phyloP scores from a whole-genome alignment of 2,888 invertebrate genomes.

The Drosophila quinaria region DNA sequence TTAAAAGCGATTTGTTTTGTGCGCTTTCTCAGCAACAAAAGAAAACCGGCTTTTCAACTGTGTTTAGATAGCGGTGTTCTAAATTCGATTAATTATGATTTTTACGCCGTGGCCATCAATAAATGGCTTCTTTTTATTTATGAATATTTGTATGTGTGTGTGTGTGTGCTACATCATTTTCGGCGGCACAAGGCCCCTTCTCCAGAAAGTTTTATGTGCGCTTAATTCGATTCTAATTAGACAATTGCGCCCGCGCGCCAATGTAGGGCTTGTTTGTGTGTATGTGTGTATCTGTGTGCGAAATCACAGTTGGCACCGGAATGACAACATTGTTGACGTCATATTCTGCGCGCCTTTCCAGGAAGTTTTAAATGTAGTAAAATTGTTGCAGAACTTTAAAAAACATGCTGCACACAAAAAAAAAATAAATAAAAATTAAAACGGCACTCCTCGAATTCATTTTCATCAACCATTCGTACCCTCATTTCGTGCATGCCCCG shows the following conservation, averaged over 20 bases:
- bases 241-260: constrained; percentile 53
- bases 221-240: constrained; percentile 75
- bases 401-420: neutral
- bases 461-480: constrained; percentile 27
- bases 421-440: neutral
- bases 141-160: constrained; percentile 3
- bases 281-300: constrained; percentile 23
- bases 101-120: constrained; percentile 49
- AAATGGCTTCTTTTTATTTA: constrained; percentile 42
- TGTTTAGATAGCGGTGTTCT: constrained; percentile 71
- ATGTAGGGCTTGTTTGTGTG: constrained; percentile 17
- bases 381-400: constrained; percentile 3
- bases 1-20: constrained; percentile 36
- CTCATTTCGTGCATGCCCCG: constrained; percentile 31
- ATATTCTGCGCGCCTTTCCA: constrained; percentile 21
- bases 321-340: constrained; percentile 60
- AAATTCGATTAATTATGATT: constrained; percentile 76
- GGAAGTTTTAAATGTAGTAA: constrained; percentile 25
- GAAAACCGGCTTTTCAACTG: constrained; percentile 60
- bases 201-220: constrained; percentile 33
- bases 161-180: constrained; percentile 31
- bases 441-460: constrained; percentile 43
- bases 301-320: constrained; percentile 44
- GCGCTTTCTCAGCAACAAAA: constrained; percentile 54
- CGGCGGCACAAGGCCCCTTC: constrained; percentile 34